These are phyloP conservation scores for Malaclemys terrapin DNA, from an alignment of 2,113 vertebrate genomes.

Conservation along the genomic window DNA sequence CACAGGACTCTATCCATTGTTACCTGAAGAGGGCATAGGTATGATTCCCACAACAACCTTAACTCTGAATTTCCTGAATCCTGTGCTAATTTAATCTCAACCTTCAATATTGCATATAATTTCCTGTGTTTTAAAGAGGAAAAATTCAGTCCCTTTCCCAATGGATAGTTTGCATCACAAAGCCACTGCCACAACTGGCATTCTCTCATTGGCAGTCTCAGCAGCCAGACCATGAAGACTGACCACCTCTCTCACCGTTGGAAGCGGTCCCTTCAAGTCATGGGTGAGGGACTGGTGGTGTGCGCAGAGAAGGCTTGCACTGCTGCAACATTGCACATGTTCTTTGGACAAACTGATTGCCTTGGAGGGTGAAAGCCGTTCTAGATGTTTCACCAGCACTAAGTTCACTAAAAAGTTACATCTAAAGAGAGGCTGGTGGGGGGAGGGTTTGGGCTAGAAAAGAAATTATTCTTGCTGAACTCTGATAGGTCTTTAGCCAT, in stretches of 20 bases:
- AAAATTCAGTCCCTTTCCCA: neutral
- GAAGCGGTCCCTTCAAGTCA: neutral
- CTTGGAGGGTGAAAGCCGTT: neutral
- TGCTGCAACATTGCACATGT: neutral
- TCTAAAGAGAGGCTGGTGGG: neutral
- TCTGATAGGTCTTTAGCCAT: neutral
- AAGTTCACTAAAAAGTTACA: neutral
- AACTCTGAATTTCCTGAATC: neutral
- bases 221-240: neutral
- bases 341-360: neutral
- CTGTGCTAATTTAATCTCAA: neutral
- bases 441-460: neutral
- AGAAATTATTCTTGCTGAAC: neutral
- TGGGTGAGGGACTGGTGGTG: neutral
- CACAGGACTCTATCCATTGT: rapidly evolving
- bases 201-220: neutral
- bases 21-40: neutral
- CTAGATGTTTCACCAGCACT: neutral
- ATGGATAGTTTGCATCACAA: neutral
- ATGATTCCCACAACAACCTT: neutral
- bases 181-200: neutral
- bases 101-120: neutral
- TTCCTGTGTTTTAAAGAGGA: neutral
- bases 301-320: neutral
- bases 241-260: neutral